These are phyloP conservation scores for Linyphia triangularis DNA, from an alignment of 2,888 invertebrate species.

Conservation along the genomic window DNA sequence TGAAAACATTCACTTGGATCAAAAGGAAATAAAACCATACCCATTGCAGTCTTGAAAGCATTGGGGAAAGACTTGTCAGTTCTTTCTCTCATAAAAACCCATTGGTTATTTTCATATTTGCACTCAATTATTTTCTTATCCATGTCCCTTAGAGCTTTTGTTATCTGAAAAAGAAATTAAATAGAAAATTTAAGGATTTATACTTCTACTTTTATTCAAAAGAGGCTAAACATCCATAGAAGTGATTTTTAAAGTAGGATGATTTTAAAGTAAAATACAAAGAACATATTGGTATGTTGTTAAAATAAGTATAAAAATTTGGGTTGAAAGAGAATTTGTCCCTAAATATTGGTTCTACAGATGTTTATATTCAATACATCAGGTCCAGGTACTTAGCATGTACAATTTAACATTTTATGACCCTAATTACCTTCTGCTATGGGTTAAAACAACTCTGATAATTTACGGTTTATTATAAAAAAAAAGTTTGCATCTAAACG, in stretches of 20 bases:
- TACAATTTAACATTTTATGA: no score
- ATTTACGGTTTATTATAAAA: no score
- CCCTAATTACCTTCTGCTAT: no score
- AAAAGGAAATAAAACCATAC: slow-evolving; percentile 81
- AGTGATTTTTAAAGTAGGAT: background rate
- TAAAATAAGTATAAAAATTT: no score
- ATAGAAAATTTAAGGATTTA: background rate
- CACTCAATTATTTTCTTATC: slow-evolving; percentile 98
- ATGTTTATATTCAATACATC: no score
- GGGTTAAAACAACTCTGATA: no score
- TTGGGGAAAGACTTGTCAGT: slow-evolving; percentile 98
- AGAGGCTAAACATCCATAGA: background rate
- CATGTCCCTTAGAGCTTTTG: slow-evolving; percentile 87
- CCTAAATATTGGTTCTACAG: no score
- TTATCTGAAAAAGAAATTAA: slow-evolving; percentile 79
- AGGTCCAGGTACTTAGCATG: no score
- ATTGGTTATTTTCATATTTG: slow-evolving; percentile 83
- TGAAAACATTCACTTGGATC: background rate
- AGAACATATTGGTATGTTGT: no score
- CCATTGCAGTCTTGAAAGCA: slow-evolving; percentile 89
- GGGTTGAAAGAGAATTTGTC: no score
- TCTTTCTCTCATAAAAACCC: slow-evolving; percentile 96
- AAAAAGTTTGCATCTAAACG: no score
- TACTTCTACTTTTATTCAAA: background rate
- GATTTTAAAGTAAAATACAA: no score